These are phyloP conservation scores for Nemopilema nomurai DNA, from an alignment of 30 jellyfish, hydroid and myxozoan genomes.

Conservation along the genomic window DNA sequence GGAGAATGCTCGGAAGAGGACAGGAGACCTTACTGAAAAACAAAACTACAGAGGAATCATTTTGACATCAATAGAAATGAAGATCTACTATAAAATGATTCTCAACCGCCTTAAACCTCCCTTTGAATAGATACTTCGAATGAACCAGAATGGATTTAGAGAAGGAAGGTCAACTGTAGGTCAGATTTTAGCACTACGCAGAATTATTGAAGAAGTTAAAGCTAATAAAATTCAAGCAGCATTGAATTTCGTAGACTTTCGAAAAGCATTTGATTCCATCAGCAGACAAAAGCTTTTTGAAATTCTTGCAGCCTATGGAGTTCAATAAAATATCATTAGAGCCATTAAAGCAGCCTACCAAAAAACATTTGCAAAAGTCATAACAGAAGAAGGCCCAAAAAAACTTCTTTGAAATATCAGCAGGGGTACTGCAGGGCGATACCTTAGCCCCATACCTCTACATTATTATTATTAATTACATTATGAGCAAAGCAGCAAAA, in stretches of 20 bases:
- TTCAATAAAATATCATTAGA: background rate
- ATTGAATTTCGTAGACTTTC: constrained; percentile 26
- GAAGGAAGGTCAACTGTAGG: constrained; percentile 27
- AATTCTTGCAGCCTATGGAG: constrained; percentile 26
- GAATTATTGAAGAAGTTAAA: constrained; percentile 25
- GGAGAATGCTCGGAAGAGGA: background rate
- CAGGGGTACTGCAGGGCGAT: constrained; percentile 55
- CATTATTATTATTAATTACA: constrained; percentile 13
- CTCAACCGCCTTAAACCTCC: constrained; percentile 38
- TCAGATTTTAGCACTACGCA: constrained; percentile 39
- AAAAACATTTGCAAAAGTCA: background rate
- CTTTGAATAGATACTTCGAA: constrained; percentile 38
- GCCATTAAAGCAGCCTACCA: constrained; percentile 31
- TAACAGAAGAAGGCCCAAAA: constrained; percentile 28
- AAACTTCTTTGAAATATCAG: background rate
- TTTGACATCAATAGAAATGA: constrained; percentile 31
- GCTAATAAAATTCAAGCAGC: background rate
- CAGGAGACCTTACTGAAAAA: background rate
- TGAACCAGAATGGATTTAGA: constrained; percentile 47
- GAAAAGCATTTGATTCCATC: constrained; percentile 43
- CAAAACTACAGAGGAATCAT: constrained; percentile 37
- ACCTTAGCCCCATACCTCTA: constrained; percentile 37
- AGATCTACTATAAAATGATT: constrained; percentile 26
- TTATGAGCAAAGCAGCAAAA: background rate
- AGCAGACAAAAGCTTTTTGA: constrained; percentile 29